Evolutionary conservation across 2,113 vertebrate genomes (phyloP).

Genomic region (Silurus asotus): DNA sequence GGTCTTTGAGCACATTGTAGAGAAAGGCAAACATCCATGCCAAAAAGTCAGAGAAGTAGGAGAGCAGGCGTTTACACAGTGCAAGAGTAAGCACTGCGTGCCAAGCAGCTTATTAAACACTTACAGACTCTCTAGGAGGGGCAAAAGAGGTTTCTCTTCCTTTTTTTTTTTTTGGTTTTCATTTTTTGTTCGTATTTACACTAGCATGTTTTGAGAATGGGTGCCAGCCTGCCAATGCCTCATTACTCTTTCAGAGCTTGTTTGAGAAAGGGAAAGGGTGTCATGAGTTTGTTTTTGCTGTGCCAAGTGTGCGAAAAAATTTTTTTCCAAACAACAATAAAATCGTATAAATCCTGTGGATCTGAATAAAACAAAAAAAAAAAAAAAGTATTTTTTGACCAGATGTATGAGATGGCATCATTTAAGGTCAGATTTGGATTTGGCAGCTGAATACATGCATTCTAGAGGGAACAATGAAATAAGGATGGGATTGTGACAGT

Average conservation of each 20-base stretch:
- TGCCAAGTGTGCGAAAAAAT: conserved; percentile 52
- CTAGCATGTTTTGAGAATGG: conserved; percentile 55
- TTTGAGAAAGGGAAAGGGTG: conserved; percentile 8
- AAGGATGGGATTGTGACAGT: neutral
- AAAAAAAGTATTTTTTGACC: neutral
- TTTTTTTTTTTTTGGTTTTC: neutral
- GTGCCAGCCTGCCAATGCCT: conserved; percentile 57
- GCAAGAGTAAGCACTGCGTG: conserved; percentile 44
- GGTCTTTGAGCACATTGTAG: conserved; percentile 32
- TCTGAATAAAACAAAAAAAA: neutral
- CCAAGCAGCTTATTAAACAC: conserved; percentile 42
- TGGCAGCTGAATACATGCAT: neutral
- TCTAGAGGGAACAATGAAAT: neutral
- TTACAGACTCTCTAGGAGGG: conserved; percentile 7
- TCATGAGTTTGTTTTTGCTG: conserved; percentile 59
- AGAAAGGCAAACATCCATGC: conserved; percentile 20
- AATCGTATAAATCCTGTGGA: neutral
- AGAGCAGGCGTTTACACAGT: conserved; percentile 27
- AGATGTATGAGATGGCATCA: neutral
- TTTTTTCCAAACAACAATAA: neutral
- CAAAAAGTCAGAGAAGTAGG: neutral
- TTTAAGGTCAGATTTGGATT: neutral
- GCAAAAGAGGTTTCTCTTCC: conserved; percentile 22
- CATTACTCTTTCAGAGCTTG: conserved; percentile 55
- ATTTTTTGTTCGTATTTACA: neutral